phyloP scores from a whole-genome alignment of 2,113 vertebrate genomes.

The Labrus mixtus region DNA sequence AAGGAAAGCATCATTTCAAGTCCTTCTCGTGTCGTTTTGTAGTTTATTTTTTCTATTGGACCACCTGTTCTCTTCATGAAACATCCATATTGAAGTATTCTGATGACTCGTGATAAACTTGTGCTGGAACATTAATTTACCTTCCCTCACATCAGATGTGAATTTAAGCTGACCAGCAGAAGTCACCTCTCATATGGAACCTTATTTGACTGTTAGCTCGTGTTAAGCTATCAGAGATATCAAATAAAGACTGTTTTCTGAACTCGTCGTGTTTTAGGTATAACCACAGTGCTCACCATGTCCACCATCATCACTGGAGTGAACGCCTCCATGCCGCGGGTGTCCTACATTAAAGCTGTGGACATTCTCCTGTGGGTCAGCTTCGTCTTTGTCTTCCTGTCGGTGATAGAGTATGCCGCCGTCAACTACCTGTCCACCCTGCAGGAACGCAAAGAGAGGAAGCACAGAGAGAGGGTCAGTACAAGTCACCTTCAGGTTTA shows the following conservation, averaged over 20 bases:
- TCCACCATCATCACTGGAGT: constrained; percentile 90
- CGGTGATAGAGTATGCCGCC: constrained; percentile 91
- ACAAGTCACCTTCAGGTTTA: neutral
- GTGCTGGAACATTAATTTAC: no score
- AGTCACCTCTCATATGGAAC: no score
- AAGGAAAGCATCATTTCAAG: no score
- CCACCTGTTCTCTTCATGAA: no score
- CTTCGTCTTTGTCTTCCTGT: constrained; percentile 96
- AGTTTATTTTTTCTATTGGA: no score
- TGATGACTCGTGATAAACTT: no score
- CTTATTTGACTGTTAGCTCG: no score
- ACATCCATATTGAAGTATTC: no score
- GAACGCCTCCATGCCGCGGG: constrained; percentile 94
- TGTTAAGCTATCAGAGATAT: no score
- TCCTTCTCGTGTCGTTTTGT: no score
- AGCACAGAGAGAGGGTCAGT: constrained; percentile 72
- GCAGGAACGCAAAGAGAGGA: constrained; percentile 79
- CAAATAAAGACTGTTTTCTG: neutral
- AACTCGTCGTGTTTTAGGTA: constrained; percentile 62
- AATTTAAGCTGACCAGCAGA: no score
- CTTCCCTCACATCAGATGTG: no score
- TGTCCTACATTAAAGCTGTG: constrained; percentile 96
- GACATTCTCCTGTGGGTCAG: constrained; percentile 96
- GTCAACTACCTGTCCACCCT: constrained; percentile 85
- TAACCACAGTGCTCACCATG: constrained; percentile 85